Conservation (phyloP, 2,113 vertebrate genomes). For the Morone saxatilis region DNA sequence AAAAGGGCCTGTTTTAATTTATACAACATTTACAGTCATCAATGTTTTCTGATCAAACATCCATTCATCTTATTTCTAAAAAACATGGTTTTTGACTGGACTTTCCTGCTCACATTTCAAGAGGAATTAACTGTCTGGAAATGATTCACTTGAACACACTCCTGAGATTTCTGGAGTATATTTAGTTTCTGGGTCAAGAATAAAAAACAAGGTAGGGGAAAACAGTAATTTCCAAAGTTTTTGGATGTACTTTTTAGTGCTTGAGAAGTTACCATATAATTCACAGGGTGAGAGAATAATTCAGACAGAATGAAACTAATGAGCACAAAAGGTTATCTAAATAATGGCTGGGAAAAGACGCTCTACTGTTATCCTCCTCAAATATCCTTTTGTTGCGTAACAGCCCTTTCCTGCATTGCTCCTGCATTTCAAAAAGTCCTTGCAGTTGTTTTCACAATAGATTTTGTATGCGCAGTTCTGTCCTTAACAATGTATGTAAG, state of each 20-base stretch:
- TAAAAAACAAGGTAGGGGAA: conserved; percentile 37
- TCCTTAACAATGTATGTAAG: background rate
- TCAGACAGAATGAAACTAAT: conserved; percentile 32
- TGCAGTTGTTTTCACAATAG: background rate
- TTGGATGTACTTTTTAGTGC: conserved; percentile 10
- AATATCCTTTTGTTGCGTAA: background rate
- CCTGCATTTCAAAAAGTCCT: background rate
- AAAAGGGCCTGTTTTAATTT: background rate
- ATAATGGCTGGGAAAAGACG: background rate
- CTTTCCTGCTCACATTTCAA: conserved; percentile 7
- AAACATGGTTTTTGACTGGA: background rate
- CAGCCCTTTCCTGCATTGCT: conserved; percentile 12
- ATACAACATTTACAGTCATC: background rate
- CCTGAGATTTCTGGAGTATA: conserved; percentile 29
- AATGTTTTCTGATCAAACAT: background rate
- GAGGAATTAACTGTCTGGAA: conserved; percentile 8
- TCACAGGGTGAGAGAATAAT: conserved; percentile 17
- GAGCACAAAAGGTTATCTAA: conserved; percentile 18
- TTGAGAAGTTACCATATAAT: conserved; percentile 6
- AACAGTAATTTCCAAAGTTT: conserved; percentile 36
- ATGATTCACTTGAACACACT: conserved; percentile 16
- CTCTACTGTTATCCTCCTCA: background rate
- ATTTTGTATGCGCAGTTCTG: background rate
- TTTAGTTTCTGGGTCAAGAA: conserved; percentile 63
- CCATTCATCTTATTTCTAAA: background rate